Percentiles rank a stretch among this genome's conserved stretches.
phyloP scores from a whole-genome alignment of 37 sponge, comb jelly and placozoan species.

The Corticium candelabrum region DNA sequence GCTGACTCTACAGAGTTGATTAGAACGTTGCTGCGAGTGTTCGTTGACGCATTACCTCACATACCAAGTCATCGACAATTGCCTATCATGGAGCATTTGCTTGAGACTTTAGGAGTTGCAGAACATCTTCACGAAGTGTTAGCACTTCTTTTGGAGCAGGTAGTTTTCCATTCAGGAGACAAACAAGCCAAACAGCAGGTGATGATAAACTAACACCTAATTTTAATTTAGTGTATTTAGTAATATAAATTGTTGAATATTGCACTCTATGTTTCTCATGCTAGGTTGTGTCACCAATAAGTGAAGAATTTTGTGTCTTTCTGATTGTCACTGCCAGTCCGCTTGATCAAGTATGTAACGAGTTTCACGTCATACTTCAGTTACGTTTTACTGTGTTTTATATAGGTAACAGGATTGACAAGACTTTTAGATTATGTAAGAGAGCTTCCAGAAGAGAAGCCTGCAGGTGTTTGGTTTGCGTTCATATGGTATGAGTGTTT shows the following conservation, averaged over 20 bases:
- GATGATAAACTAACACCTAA: too few species aligned
- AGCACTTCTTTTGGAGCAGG: constrained; percentile 25
- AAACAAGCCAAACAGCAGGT: too few species aligned
- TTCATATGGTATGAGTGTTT: neutral
- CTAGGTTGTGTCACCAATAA: too few species aligned
- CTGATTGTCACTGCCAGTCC: too few species aligned
- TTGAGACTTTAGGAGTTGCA: constrained; percentile 39
- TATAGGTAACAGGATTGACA: constrained; percentile 21
- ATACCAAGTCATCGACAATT: constrained; percentile 78
- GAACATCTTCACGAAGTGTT: constrained; percentile 48
- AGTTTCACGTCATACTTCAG: too few species aligned
- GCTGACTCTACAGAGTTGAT: too few species aligned
- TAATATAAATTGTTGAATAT: too few species aligned
- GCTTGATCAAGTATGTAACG: too few species aligned
- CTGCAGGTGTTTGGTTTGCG: constrained; percentile 10
- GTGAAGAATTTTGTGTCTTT: too few species aligned
- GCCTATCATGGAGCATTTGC: constrained; percentile 68
- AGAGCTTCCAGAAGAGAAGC: constrained; percentile 48
- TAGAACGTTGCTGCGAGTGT: constrained; percentile 68
- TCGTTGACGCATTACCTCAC: constrained; percentile 88
- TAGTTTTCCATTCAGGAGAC: neutral
- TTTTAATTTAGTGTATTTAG: too few species aligned
- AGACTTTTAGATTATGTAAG: constrained; percentile 31
- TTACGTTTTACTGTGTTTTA: too few species aligned
- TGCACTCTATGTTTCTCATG: too few species aligned